Base-by-base conservation (phyloP, 2,888 invertebrate species). In the Heliconius ismenius region DNA sequence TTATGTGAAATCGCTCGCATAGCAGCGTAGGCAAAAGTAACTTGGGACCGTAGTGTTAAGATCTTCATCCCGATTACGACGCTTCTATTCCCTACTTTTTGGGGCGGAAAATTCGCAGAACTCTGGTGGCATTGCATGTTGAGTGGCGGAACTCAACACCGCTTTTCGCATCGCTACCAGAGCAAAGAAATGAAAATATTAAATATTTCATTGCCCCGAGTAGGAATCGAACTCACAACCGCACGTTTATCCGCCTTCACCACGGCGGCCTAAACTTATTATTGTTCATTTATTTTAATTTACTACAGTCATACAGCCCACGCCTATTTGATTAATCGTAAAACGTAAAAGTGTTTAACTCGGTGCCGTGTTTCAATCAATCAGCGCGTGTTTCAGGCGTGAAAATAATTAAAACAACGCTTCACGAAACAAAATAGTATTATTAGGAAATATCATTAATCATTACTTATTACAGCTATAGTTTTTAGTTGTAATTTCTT, bases 351-450 rank as follows among this genome's bases (percentile, higher is more conserved):
- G 62, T 75, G 68, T 75, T 75, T 69, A 75, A 75, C 75, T 75
- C 49, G 63, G 68, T 69, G 62, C 75, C 69, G 69, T 75, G 69
- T 75, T 75, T 49, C 69, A 69, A 75, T 75, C 75, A 75, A 75
- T 75, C 75, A 75, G 43, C 43, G 15, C 15, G 18, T 43, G 65
- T 67, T 74, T 69, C 75, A 24, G 67, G 60, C 75, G 49, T 62
- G 75, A 69, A 75, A 75, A 49, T 75, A 49, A 62, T 67, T 67
- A 69, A 63, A 69, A 62, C 32, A 69, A 28, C 43, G 18, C 60
- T 32, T 32, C 28, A 63, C n/a, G 24, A 58, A 69, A 75, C 28
- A 62, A 54, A 73, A 65, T 74, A 63, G 58, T 32, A 32, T 70
- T 70, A 58, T 32, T 75, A 62, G 7, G 49, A 32, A 58, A 70